These are phyloP conservation scores for Lymantria dispar DNA, from an alignment of 2,888 invertebrate species.

Conservation along the genomic window DNA sequence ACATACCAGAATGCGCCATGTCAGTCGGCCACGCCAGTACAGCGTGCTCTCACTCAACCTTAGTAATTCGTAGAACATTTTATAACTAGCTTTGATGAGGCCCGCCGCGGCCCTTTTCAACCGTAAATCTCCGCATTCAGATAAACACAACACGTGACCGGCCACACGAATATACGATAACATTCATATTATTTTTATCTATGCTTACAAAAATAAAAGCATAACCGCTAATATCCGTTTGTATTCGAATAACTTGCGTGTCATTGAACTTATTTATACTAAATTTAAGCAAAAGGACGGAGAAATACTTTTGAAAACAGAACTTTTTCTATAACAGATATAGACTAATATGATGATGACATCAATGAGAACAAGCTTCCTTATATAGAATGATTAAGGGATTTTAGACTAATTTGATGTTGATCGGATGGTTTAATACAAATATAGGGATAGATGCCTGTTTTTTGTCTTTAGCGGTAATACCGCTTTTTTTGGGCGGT, in stretches of 20 bases:
- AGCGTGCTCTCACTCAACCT: constrained; percentile 57
- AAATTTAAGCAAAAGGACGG: too few relatives aligned
- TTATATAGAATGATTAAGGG: too few relatives aligned
- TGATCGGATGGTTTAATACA: too few relatives aligned
- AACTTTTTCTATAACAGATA: too few relatives aligned
- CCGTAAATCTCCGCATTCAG: constrained; percentile 22
- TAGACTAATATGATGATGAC: too few relatives aligned
- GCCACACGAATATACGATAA: constrained; percentile 13
- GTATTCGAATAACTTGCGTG: constrained; percentile 22
- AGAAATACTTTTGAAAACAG: too few relatives aligned
- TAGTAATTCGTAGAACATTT: constrained; percentile 54
- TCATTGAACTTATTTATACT: constrained; percentile 28
- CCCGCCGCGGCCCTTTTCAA: constrained; percentile 30
- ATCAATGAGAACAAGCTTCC: too few relatives aligned
- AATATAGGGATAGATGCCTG: too few relatives aligned
- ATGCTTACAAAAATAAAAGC: constrained; percentile 18
- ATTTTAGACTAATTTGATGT: too few relatives aligned
- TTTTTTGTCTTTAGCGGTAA: too few relatives aligned
- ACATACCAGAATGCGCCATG: constrained; percentile 44
- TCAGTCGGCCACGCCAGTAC: constrained; percentile 68
- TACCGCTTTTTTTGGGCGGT: too few relatives aligned
- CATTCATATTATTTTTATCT: constrained; percentile 22
- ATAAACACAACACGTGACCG: constrained; percentile 12
- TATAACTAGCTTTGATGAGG: constrained; percentile 26
- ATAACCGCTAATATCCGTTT: constrained; percentile 6